These are phyloP conservation scores for Cataglyphis rosenhaueri DNA, from an alignment of 2,888 invertebrate species.

Conservation along the genomic window DNA sequence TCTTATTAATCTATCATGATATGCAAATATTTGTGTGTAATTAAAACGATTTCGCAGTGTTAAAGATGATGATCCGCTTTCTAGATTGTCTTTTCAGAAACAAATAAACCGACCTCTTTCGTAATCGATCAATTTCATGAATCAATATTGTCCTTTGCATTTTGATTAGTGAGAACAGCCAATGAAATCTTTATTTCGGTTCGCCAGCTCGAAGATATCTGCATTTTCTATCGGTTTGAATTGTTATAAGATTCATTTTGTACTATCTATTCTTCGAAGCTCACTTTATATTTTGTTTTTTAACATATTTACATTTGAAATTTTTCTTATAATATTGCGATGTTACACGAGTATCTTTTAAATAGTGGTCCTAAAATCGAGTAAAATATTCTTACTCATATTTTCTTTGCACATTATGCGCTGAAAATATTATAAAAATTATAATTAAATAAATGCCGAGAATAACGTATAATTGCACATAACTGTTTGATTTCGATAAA, in stretches of 20 bases:
- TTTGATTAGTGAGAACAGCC: slow-evolving; percentile 34
- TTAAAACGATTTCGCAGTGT: slow-evolving; percentile 11
- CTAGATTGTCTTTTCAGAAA: not conserved
- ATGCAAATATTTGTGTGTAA: not conserved
- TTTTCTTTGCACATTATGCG: not conserved
- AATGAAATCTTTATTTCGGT: slow-evolving; percentile 51
- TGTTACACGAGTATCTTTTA: not conserved
- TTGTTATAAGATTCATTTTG: slow-evolving; percentile 7
- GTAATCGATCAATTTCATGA: slow-evolving; percentile 62
- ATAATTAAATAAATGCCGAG: not conserved
- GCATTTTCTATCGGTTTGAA: not conserved
- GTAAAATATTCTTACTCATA: not conserved
- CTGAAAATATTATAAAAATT: not conserved
- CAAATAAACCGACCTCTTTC: not conserved
- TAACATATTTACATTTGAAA: slow-evolving; percentile 21
- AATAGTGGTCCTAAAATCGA: not conserved
- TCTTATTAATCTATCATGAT: not conserved
- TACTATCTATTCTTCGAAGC: slow-evolving; percentile 17
- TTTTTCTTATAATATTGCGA: not conserved
- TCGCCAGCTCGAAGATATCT: slow-evolving; percentile 23
- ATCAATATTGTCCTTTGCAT: slow-evolving; percentile 69
- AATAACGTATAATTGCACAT: not conserved
- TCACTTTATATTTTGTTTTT: slow-evolving; percentile 20
- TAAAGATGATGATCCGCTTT: not conserved
- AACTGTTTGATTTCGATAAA: not conserved